Evolutionary conservation across 92 coral and sea anemone genomes (phyloP).

Genomic region (Parazoanthus swiftii): DNA sequence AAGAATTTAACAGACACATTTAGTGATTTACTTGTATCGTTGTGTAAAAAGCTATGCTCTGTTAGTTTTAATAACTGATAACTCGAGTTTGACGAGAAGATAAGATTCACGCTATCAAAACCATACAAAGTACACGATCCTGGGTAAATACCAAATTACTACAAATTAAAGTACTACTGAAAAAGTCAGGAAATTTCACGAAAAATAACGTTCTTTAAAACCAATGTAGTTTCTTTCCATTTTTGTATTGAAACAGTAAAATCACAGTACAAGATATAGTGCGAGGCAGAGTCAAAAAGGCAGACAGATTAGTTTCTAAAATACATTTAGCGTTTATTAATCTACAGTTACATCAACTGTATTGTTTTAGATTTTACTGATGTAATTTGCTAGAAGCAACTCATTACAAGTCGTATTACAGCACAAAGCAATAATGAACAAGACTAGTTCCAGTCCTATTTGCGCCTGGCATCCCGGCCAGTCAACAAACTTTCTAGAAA

Average conservation of each 20-base stretch:
- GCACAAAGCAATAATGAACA: neutral
- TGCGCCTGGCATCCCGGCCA: neutral
- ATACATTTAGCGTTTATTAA: neutral
- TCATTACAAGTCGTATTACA: neutral
- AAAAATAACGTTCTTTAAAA: too few relatives aligned
- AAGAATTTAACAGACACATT: neutral
- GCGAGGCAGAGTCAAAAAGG: neutral
- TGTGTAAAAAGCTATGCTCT: neutral
- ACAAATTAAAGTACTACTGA: neutral
- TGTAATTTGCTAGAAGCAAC: neutral
- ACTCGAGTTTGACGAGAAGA: neutral
- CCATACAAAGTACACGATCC: neutral
- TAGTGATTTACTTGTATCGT: too few relatives aligned
- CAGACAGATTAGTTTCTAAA: neutral
- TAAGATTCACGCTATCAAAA: neutral
- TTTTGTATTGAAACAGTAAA: too few relatives aligned
- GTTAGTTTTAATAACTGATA: neutral
- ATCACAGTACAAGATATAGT: too few relatives aligned
- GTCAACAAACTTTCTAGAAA: neutral
- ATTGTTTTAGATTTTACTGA: neutral
- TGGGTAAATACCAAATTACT: too few relatives aligned
- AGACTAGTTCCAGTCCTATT: neutral
- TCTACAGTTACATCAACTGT: neutral
- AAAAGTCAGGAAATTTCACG: neutral
- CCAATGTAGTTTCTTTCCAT: neutral